Base-by-base conservation (phyloP, 2,113 vertebrate genomes). In the Lates calcarifer region DNA sequence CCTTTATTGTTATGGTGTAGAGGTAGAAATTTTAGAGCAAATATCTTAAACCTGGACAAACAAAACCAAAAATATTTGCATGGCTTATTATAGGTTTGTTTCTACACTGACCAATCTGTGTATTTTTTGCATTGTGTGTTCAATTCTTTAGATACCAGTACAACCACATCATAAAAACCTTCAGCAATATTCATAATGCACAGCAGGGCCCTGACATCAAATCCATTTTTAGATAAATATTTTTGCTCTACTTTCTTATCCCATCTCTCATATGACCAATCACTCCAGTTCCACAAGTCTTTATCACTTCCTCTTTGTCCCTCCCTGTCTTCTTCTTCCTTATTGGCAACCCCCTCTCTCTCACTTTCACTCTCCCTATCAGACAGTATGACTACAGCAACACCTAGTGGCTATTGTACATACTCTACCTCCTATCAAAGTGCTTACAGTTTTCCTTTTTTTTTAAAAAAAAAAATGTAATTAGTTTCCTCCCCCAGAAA, bases 321-420 rank as follows among this genome's bases (percentile, higher is more conserved):
- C 66, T 87, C 51, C 11, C 64, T 39, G 63, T 72, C 74, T 24
- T 78, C 60, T 63, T 71, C 66, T 65, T 68, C 70, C 47, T 74
- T 26, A 56, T 33, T 72, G 77, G 65, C 77, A 72, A 73, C 67
- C 67, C 67, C 67, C 28, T 0, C 77, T 76, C 64, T 56, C 74
- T 88, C 74, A 39, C 69, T 51, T 75, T 62, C 61, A 62, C 71
- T 3, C 75, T 63, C 51, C n/a, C 70, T 69, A 24, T 58, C 82
- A 81, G 45, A 92, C 77, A 81, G 82, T 75, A 81, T 74, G 89
- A 81, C 90, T 69, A 92, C 84, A 93, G 83, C 92, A 84, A 90
- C 93, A 89, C 74, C 91, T 93, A 89, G 89, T 93, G 92, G 90
- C 86, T 89, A 84, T 53, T 79, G 62, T 70, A 82, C 84, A 82